Evolutionary conservation across 2,113 vertebrate genomes (phyloP).

Genomic region (Apaloderma vittatum): DNA sequence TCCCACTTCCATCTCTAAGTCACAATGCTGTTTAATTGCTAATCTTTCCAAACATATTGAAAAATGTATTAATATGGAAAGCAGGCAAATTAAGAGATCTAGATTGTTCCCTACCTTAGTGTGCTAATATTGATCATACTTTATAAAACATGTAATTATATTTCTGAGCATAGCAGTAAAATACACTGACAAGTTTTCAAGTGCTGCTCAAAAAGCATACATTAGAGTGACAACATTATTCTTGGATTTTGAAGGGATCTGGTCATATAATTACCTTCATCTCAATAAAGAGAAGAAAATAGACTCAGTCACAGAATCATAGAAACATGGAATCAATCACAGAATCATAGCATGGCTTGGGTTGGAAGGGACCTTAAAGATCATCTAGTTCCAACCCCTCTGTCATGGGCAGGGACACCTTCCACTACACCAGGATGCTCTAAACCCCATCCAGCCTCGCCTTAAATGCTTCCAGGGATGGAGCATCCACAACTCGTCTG

Average conservation of each 20-base stretch:
- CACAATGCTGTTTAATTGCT: neutral
- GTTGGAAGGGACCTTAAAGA: neutral
- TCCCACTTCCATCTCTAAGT: neutral
- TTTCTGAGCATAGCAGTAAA: conserved; percentile 21
- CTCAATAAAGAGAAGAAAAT: neutral
- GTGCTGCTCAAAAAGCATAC: conserved; percentile 9
- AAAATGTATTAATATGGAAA: conserved; percentile 30
- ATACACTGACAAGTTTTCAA: conserved; percentile 22
- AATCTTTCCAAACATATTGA: conserved; percentile 10
- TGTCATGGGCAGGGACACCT: neutral
- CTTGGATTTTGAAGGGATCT: conserved; percentile 27
- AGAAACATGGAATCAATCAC: neutral
- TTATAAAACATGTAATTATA: conserved; percentile 32
- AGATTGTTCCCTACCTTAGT: neutral
- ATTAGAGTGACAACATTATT: neutral
- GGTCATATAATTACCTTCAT: neutral
- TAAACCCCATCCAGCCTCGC: neutral
- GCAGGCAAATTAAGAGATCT: neutral
- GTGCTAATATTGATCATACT: conserved; percentile 31
- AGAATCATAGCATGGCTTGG: neutral
- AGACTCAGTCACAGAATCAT: neutral
- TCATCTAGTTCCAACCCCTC: neutral
- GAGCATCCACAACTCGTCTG: neutral
- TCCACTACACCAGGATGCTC: neutral
- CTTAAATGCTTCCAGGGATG: neutral